Conservation (phyloP, 2,888 invertebrate species). For the Eristalis tenax region DNA sequence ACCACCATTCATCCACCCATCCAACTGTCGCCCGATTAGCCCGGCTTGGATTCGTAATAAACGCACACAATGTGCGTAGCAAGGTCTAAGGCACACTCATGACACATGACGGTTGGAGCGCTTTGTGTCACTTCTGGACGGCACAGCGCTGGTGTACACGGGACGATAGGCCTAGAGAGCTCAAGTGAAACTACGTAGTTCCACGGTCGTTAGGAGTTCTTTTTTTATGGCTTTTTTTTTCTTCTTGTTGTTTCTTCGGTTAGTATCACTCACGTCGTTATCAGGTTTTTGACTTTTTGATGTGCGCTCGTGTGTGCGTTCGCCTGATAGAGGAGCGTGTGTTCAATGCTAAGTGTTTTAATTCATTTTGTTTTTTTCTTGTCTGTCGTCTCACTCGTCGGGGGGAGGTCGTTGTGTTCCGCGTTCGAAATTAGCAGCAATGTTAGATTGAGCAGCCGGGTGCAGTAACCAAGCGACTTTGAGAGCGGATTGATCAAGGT, state of each 20-base stretch:
- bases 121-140: background rate
- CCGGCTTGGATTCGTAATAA: background rate
- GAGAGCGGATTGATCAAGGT: background rate
- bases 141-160: background rate
- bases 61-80: no score
- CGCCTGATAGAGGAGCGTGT: slow-evolving; percentile 38
- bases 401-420: slow-evolving; percentile 16
- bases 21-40: slow-evolving; percentile 5
- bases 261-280: slow-evolving; percentile 37
- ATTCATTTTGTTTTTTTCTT: background rate
- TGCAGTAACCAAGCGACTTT: slow-evolving; percentile 28
- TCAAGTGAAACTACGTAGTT: slow-evolving; percentile 29
- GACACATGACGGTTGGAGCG: background rate
- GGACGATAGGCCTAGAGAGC: slow-evolving; percentile 9
- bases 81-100: background rate
- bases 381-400: background rate
- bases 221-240: background rate
- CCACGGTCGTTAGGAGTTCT: background rate
- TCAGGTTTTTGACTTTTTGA: slow-evolving; percentile 54
- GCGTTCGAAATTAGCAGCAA: slow-evolving; percentile 4
- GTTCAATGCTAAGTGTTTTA: slow-evolving; percentile 37
- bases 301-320: background rate
- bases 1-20: background rate
- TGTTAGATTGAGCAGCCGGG: background rate
- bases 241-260: background rate